Evolutionary conservation across 2,797 vertebrate genomes (phyloP).

Genomic region (Xenentodon cancila): DNA sequence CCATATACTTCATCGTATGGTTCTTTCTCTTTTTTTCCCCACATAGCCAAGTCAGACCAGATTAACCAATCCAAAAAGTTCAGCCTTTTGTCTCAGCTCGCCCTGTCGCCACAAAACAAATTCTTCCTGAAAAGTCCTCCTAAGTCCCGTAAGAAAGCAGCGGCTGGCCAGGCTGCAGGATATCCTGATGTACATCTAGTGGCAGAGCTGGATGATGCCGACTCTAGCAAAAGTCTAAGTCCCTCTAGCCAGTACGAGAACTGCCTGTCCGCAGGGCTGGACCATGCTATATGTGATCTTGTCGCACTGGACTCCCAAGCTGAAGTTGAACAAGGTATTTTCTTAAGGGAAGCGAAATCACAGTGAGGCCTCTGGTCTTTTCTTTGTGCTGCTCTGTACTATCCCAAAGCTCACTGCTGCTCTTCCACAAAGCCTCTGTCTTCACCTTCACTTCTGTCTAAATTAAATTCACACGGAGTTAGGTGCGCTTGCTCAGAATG

Average conservation of each 20-base stretch:
- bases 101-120: slow-evolving; percentile 83
- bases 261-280: slow-evolving; percentile 64
- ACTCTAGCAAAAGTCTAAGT: slow-evolving; percentile 51
- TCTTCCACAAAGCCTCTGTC: slow-evolving; percentile 31
- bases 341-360: slow-evolving; percentile 30
- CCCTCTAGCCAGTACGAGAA: slow-evolving; percentile 50
- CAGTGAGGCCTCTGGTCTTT: slow-evolving; percentile 29
- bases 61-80: slow-evolving; percentile 83
- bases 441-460: slow-evolving; percentile 7
- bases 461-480: slow-evolving; percentile 16
- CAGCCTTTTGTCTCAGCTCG: slow-evolving; percentile 89
- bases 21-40: slow-evolving; percentile 65
- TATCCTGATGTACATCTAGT: slow-evolving; percentile 45
- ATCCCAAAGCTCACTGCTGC: slow-evolving; percentile 26
- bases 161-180: slow-evolving; percentile 52
- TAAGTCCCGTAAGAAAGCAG: slow-evolving; percentile 70
- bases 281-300: slow-evolving; percentile 77
- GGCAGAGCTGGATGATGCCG: slow-evolving; percentile 76
- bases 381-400: slow-evolving; percentile 33
- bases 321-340: slow-evolving; percentile 90
- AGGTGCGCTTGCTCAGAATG: slow-evolving; percentile 2
- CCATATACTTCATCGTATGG: slow-evolving; percentile 27
- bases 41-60: slow-evolving; percentile 82
- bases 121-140: slow-evolving; percentile 75
- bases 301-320: slow-evolving; percentile 84